A percentile compares a stretch with the other conserved stretches of the same genome.
Evolutionary conservation across 2,797 vertebrate genomes (phyloP).

Genomic region (Cryptoblepharus egeriae): DNA sequence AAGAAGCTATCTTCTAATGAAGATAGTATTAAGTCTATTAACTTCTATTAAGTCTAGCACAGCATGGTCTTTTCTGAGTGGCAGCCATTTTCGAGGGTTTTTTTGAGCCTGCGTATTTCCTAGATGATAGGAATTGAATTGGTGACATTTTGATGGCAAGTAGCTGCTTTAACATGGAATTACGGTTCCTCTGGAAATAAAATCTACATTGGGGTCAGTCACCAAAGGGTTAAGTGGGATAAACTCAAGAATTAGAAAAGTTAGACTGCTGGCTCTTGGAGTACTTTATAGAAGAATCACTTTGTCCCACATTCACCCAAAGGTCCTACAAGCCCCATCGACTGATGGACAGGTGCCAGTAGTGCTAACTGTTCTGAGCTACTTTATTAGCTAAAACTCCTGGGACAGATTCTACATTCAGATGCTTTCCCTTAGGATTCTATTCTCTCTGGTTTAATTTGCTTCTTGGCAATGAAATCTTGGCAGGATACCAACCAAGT

Average conservation of each 20-base stretch:
- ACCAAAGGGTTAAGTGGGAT: not conserved
- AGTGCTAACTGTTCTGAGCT: not conserved
- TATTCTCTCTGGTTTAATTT: constrained; percentile 50
- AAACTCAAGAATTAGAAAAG: not conserved
- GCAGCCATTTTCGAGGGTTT: not conserved
- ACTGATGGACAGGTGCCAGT: not conserved
- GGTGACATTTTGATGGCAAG: not conserved
- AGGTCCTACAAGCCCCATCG: not conserved
- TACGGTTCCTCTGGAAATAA: not conserved
- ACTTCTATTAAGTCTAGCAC: not conserved
- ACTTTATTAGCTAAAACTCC: not conserved
- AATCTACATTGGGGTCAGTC: not conserved
- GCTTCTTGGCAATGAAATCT: constrained; percentile 35
- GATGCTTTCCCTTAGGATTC: constrained; percentile 46
- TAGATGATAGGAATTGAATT: not conserved
- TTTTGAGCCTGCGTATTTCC: no score
- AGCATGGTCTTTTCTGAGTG: not conserved
- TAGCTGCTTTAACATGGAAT: not conserved
- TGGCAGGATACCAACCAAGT: constrained; percentile 44
- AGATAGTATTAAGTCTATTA: no score
- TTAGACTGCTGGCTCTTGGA: not conserved
- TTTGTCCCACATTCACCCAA: not conserved
- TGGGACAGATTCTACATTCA: constrained; percentile 25
- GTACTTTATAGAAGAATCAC: not conserved
- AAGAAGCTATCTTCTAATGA: not conserved